Base-by-base conservation (phyloP, 2,797 vertebrate genomes). In the Numenius phaeopus region DNA sequence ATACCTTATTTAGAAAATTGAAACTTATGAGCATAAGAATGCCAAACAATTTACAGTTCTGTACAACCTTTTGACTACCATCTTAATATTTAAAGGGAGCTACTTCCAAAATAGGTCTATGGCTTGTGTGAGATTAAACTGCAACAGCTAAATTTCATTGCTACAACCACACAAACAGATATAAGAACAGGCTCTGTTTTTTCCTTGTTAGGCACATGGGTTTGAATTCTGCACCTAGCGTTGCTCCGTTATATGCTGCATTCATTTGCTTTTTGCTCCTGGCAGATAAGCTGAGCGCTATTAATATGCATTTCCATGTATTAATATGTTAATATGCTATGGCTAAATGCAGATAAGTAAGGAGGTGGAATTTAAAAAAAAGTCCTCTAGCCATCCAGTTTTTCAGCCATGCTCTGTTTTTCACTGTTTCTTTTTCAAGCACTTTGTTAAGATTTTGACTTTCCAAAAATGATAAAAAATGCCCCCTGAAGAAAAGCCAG, bases 251-350 rank as follows among this genome's bases (percentile, higher is more conserved):
- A 49, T 80, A 64, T 71, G 73, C 83, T 92, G 55, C 64, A 80
- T 94, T 82, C 80, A 58, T 94, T 83, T 92, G 85, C 52, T 80
- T 96, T 96, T 96, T 95, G 93, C 90, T 97, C 49, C 83, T 84
- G 77, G 94, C 72, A 96, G 89, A 94, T 93, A 94, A 95, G 82
- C 58, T 27, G 14, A 91, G 58, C 0, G 0, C 42, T 83, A 90
- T 92, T 96, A 93, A 83, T 90, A 95, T 86, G 72, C 65, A 94
- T 96, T 92, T 92, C 70, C 29, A 30, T 10, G 0, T 75, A 94
- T 93, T 94, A 94, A 91, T 94, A 94, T 76, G 76, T 77, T 92
- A 95, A 96, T 96, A 86, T 26, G 62, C 81, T 75, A 11, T 29
- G 57, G 59, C 18, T 97, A 83, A 95, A 96, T 87, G 83, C 89